Evolutionary conservation across 2,797 vertebrate species (phyloP), one percentile per base, ranked within the genome.

Genomic region (Brotogeris chrysoptera): DNA sequence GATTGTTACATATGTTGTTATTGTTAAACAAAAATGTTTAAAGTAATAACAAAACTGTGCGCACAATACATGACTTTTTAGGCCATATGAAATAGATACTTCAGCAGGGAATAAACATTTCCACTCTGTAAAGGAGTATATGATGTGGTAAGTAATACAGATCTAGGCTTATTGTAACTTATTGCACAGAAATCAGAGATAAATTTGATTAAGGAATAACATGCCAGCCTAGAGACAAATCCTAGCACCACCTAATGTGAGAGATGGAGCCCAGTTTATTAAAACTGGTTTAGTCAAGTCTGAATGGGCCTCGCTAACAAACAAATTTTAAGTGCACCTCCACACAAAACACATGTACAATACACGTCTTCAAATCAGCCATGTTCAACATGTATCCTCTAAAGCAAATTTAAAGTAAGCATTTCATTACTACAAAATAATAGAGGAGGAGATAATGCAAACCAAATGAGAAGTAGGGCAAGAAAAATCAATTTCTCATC

Each of bases 401-500:
- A 46, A 50, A 71, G 41, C 61, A 95, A 94, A 85, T n/a, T 49
- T 83, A 84, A 88, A 90, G 69, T 24, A 70, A 90, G 70, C 5
- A 76, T 92, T 68, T 92, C 0, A 0, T 93, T 94, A 64, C 21
- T 72, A 74, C 82, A 80, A 87, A 87, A 91, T 66, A 94, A 80
- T 55, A 90, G 41, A 88, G 34, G 18, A 91, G 47, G 41, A 90
- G 34, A 61, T 32, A 94, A 84, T 43, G n/a, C 49, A 93, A 94
- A 70, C 25, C 47, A 82, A 73, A 86, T 55, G 30, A 86, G 64
- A 88, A 80, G 23, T 0, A 89, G 32, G 46, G 38, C 53, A 80
- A 76, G 12, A 24, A 96, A 93, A 93, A 94, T 83, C 74, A 89
- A 88, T 93, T 93, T 91, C 76, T 90, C 59, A 88, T 78, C 78